Conservation (phyloP, 2,113 vertebrate genomes). For the Empidonax alnorum region DNA sequence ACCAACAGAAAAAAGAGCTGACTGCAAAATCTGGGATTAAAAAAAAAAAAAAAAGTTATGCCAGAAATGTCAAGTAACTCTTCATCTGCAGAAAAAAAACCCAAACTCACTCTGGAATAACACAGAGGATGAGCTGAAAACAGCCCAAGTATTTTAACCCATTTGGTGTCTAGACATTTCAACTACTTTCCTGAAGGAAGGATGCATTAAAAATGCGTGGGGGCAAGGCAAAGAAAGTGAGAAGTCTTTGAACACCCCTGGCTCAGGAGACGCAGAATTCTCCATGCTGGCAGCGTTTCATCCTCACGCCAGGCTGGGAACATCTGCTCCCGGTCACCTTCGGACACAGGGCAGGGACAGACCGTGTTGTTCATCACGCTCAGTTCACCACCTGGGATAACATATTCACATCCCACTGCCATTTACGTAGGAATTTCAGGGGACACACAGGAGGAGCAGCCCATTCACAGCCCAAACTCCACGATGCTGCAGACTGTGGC, state of each 20-base stretch:
- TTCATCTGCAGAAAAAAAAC: no score
- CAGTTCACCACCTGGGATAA: neutral
- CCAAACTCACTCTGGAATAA: neutral
- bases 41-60: no score
- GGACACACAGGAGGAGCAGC: neutral
- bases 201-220: neutral
- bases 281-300: neutral
- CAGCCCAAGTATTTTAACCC: neutral
- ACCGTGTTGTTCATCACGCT: fast-evolving
- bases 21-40: no score
- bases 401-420: neutral
- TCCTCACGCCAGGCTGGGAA: neutral
- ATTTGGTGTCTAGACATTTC: neutral
- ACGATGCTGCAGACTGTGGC: fast-evolving
- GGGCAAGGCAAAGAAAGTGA: neutral
- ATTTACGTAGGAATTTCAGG: neutral
- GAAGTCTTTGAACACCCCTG: neutral
- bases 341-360: neutral
- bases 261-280: neutral
- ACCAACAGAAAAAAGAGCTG: no score
- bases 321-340: neutral
- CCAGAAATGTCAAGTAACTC: no score
- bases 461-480: neutral
- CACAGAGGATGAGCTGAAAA: neutral
- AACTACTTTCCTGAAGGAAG: neutral